Conservation (phyloP, 2,797 vertebrate genomes). For the Hoplostethus atlanticus region DNA sequence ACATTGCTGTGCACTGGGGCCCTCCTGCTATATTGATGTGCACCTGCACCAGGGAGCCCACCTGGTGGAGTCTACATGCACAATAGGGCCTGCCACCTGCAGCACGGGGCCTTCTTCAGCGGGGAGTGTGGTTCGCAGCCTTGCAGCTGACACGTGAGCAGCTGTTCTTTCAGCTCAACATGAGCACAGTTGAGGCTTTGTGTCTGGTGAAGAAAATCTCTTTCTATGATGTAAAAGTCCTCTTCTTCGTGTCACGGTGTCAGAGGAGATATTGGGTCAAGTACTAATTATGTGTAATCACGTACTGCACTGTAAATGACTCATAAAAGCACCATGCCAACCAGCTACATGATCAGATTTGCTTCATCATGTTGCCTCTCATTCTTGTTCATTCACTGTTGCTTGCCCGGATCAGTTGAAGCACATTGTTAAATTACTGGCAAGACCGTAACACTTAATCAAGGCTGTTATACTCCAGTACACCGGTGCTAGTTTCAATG, state of each 20-base stretch:
- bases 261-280: slow-evolving; percentile 60
- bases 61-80: slow-evolving; percentile 37
- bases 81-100: slow-evolving; percentile 46
- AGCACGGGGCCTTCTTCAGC: slow-evolving; percentile 12
- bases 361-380: slow-evolving; percentile 46
- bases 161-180: slow-evolving; percentile 71
- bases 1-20: background rate
- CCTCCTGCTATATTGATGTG: background rate
- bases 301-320: slow-evolving; percentile 59
- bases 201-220: slow-evolving; percentile 70
- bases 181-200: slow-evolving; percentile 77
- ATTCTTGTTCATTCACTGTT: slow-evolving; percentile 3
- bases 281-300: slow-evolving; percentile 68
- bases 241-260: slow-evolving; percentile 54
- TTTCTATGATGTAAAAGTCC: slow-evolving; percentile 65
- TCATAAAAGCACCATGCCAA: slow-evolving; percentile 22
- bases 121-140: slow-evolving; percentile 42
- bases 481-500: slow-evolving; percentile 5
- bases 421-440: slow-evolving; percentile 39
- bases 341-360: slow-evolving; percentile 37
- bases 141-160: slow-evolving; percentile 69
- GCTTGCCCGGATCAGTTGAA: slow-evolving; percentile 15
- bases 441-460: slow-evolving; percentile 45
- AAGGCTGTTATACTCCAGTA: slow-evolving; percentile 28
- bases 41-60: slow-evolving; percentile 61